These are phyloP conservation scores for Mormyrus proboscirostris DNA, from an alignment of 2,797 vertebrate species.

Conservation along the genomic window DNA sequence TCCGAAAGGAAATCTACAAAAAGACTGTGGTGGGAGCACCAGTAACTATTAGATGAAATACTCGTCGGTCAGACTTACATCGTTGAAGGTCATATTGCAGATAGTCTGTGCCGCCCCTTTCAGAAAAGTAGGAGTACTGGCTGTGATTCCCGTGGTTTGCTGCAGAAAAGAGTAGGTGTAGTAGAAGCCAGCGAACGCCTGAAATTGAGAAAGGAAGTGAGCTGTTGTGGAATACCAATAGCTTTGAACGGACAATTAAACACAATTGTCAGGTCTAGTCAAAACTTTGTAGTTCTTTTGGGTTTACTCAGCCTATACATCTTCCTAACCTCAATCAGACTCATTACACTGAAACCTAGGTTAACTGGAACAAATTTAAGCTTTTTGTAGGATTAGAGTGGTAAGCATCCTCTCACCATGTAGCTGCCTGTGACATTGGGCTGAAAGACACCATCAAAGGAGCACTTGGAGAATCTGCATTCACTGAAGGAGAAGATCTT, in stretches of 20 bases:
- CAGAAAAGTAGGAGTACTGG: slow-evolving; percentile 50
- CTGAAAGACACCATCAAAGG: slow-evolving; percentile 68
- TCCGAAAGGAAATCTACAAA: not conserved
- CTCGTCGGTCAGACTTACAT: slow-evolving; percentile 50
- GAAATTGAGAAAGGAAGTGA: slow-evolving; percentile 21
- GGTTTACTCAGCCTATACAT: not conserved
- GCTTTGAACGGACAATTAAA: not conserved
- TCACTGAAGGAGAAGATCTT: slow-evolving; percentile 63
- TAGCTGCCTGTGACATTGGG: slow-evolving; percentile 64
- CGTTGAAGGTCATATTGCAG: slow-evolving; percentile 54
- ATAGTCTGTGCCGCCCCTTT: slow-evolving; percentile 38
- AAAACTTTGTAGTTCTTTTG: not conserved
- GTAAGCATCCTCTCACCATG: slow-evolving; percentile 57
- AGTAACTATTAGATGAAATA: not conserved
- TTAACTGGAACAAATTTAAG: not conserved
- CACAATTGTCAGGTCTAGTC: not conserved
- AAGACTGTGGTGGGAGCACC: not conserved
- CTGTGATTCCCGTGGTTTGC: slow-evolving; percentile 44
- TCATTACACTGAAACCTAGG: not conserved
- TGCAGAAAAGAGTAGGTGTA: slow-evolving; percentile 63
- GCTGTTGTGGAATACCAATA: not conserved
- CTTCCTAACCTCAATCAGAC: not conserved
- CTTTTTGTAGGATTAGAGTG: not conserved
- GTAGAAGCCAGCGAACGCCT: slow-evolving; percentile 77
- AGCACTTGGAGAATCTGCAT: slow-evolving; percentile 61